Evolutionary conservation across 2,888 invertebrate species (phyloP).

Genomic region (Magallana nippona): DNA sequence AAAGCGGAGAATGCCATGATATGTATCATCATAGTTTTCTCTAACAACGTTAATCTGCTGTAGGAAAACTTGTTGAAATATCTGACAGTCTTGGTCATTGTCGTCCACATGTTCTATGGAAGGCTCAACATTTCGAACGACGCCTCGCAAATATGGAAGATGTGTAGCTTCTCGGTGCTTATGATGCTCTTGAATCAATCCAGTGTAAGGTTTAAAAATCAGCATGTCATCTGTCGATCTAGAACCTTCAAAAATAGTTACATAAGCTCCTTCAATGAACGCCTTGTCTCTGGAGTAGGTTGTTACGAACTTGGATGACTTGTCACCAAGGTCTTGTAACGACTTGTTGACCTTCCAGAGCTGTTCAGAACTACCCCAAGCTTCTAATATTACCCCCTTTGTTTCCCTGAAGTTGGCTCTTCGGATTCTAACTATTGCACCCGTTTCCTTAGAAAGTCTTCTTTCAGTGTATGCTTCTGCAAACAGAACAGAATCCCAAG

Average conservation of each 20-base stretch:
- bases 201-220: not conserved
- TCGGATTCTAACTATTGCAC: conserved; percentile 29
- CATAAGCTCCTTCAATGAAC: conserved; percentile 30
- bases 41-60: conserved; percentile 28
- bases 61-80: conserved; percentile 27
- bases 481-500: conserved; percentile 33
- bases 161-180: not conserved
- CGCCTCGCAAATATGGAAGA: not conserved
- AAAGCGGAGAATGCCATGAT: conserved; percentile 27
- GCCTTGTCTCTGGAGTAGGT: conserved; percentile 24
- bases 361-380: conserved; percentile 21
- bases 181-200: conserved; percentile 12
- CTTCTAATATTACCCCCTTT: conserved; percentile 24
- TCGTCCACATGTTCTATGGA: not conserved
- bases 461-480: conserved; percentile 33
- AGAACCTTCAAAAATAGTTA: conserved; percentile 23
- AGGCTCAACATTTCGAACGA: not conserved
- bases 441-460: conserved; percentile 18
- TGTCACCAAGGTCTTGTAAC: conserved; percentile 8
- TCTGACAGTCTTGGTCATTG: not conserved
- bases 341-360: conserved; percentile 31
- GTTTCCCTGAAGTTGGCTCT: conserved; percentile 23
- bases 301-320: conserved; percentile 24
- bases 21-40: conserved; percentile 23
- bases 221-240: conserved; percentile 16